A percentile compares a stretch with the other conserved stretches of the same genome.
Evolutionary conservation across 2,113 vertebrate species (phyloP).

Genomic region (Actinemys pallida): DNA sequence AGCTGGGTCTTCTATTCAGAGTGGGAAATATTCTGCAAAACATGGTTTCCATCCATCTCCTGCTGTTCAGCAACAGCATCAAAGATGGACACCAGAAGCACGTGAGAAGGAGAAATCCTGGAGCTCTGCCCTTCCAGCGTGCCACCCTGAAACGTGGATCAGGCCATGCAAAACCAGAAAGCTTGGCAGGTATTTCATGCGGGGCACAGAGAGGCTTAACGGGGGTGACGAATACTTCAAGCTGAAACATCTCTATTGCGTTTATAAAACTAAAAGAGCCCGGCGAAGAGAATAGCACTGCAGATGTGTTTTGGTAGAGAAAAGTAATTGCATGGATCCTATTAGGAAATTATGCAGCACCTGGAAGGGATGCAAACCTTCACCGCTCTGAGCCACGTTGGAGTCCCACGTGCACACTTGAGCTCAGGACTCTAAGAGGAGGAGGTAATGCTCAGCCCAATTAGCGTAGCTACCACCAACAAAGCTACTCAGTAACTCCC

Average conservation of each 20-base stretch:
- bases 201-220: background rate
- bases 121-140: background rate
- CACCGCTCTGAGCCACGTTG: background rate
- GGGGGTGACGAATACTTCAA: background rate
- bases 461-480: background rate
- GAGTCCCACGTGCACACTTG: background rate
- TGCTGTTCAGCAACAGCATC: background rate
- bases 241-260: background rate
- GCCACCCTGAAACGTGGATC: too few species aligned
- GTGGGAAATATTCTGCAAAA: background rate
- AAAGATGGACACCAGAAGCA: background rate
- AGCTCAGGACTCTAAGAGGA: background rate
- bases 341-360: background rate
- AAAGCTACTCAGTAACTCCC: background rate
- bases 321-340: slow-evolving; percentile 48
- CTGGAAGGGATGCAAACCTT: background rate
- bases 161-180: background rate
- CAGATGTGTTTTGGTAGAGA: background rate
- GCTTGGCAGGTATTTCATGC: too few species aligned
- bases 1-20: background rate
- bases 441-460: background rate
- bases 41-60: background rate
- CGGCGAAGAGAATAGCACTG: too few species aligned
- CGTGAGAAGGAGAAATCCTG: background rate
- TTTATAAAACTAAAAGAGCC: background rate